phyloP scores from a whole-genome alignment of 2,888 invertebrate genomes.

The Oscheius sp. region DNA sequence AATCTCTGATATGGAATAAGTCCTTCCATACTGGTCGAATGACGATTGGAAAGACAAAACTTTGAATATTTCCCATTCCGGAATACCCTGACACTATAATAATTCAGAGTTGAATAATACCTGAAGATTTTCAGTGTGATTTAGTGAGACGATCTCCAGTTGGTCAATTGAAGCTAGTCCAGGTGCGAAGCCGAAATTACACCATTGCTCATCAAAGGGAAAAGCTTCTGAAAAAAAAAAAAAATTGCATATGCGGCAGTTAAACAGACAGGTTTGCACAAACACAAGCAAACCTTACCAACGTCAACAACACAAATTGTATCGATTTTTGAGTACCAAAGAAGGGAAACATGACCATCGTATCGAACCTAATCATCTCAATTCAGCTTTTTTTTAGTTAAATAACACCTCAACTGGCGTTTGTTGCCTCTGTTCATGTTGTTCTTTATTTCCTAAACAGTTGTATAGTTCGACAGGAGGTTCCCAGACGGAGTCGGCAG shows the following conservation, averaged over 20 bases:
- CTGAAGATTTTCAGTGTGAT: background rate
- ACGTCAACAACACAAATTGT: background rate
- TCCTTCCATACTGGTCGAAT: background rate
- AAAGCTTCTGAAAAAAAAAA: background rate
- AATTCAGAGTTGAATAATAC: too few relatives aligned
- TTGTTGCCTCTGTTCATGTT: background rate
- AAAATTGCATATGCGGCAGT: too few relatives aligned
- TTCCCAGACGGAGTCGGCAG: background rate
- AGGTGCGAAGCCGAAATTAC: background rate
- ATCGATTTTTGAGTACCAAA: background rate
- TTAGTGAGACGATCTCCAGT: background rate
- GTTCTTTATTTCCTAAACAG: background rate
- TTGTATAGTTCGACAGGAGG: background rate
- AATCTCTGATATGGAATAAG: background rate
- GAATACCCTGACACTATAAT: too few relatives aligned
- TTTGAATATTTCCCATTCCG: background rate
- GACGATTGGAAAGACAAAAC: background rate
- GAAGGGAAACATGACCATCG: background rate
- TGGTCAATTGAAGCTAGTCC: background rate
- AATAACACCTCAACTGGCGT: background rate
- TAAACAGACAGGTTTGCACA: too few relatives aligned
- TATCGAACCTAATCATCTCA: background rate
- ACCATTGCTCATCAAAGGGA: background rate
- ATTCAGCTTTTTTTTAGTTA: background rate
- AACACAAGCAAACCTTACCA: background rate